phyloP scores from a whole-genome alignment of 2,888 invertebrate genomes.

The Drosophila tripunctata region DNA sequence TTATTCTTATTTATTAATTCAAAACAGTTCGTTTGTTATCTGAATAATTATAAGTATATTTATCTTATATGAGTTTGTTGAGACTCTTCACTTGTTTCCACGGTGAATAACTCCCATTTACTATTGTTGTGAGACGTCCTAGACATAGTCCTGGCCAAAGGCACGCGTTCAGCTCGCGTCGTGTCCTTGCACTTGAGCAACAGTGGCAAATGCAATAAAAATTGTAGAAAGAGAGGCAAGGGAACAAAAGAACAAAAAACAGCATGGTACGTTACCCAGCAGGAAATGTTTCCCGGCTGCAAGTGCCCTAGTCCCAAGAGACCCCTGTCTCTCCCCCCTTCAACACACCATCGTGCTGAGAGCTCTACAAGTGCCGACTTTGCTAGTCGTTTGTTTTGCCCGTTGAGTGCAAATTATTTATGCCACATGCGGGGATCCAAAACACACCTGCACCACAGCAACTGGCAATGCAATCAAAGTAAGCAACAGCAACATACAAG shows the following conservation, averaged over 20 bases:
- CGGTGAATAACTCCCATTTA: constrained; percentile 1
- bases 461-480: constrained; percentile 58
- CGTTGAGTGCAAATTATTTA: constrained; percentile 77
- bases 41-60: not conserved
- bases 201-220: constrained; percentile 60
- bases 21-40: no score
- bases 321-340: not conserved
- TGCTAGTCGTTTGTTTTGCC: constrained; percentile 61
- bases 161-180: constrained; percentile 21
- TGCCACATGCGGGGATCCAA: constrained; percentile 66
- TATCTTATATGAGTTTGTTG: not conserved
- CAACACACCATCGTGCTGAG: not conserved
- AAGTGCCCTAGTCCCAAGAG: constrained; percentile 1
- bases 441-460: constrained; percentile 36
- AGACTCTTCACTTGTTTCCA: no score
- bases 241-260: constrained; percentile 36
- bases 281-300: constrained; percentile 33
- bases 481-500: constrained; percentile 32
- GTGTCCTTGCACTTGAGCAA: constrained; percentile 75
- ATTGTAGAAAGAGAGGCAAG: constrained; percentile 16
- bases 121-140: not conserved
- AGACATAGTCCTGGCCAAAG: constrained; percentile 7
- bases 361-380: constrained; percentile 66
- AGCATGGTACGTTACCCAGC: constrained; percentile 37
- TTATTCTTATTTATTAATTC: no score